A percentile compares a stretch with the other conserved stretches of the same genome.
These are phyloP conservation scores for Sarcophaga subvicina DNA, from an alignment of 2,888 invertebrate genomes.

Conservation along the genomic window DNA sequence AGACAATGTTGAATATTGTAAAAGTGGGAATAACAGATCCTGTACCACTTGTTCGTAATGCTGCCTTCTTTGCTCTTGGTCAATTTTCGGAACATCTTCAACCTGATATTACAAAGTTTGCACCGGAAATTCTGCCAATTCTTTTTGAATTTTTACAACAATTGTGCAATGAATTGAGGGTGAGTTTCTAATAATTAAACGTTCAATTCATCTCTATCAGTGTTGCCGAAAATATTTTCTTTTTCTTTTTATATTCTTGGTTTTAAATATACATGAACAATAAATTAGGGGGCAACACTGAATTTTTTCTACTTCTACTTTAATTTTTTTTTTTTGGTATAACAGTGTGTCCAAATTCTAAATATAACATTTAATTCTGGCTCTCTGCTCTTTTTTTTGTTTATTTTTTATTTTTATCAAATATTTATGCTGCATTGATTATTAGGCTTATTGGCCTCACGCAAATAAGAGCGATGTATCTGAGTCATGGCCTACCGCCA, in stretches of 20 bases:
- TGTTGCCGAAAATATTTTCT: conserved; percentile 37
- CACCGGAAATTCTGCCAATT: conserved; percentile 87
- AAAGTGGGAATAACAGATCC: conserved; percentile 87
- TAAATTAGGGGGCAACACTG: conserved; percentile 38
- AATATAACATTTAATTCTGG: conserved; percentile 57
- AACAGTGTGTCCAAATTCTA: conserved; percentile 42
- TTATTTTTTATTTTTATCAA: conserved; percentile 50
- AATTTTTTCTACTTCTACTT: conserved; percentile 37
- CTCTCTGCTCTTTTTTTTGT: conserved; percentile 63
- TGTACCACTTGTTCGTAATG: conserved; percentile 86
- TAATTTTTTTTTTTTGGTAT: background rate
- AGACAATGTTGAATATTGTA: conserved; percentile 87
- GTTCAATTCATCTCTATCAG: conserved; percentile 18
- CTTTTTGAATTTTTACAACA: conserved; percentile 87
- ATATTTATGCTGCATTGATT: conserved; percentile 59
- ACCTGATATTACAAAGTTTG: conserved; percentile 89
- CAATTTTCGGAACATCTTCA: conserved; percentile 91
- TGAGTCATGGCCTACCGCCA: conserved; percentile 72
- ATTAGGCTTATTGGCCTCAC: conserved; percentile 63
- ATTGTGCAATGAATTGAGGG: conserved; percentile 83
- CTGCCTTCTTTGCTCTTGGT: conserved; percentile 90
- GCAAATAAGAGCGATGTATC: conserved; percentile 59
- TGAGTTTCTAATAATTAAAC: conserved; percentile 71
- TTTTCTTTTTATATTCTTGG: background rate
- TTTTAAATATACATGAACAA: background rate